These are phyloP conservation scores for Copidosoma aretas DNA, from an alignment of 2,888 invertebrate genomes.

Conservation along the genomic window DNA sequence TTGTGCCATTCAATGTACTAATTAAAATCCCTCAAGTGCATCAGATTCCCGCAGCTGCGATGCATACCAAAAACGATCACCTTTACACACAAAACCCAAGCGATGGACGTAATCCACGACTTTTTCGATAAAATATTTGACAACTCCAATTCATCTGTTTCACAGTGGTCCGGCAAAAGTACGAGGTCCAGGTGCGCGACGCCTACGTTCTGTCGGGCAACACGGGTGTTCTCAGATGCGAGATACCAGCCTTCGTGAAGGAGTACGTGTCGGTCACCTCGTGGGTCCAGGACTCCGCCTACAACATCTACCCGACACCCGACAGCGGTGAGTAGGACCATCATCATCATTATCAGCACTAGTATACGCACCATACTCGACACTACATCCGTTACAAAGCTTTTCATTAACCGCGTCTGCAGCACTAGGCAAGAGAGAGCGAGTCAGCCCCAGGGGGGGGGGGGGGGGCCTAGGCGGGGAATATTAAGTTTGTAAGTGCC, in stretches of 20 bases:
- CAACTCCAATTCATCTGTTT: too few species aligned
- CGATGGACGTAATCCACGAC: too few species aligned
- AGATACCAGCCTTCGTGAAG: conserved; percentile 85
- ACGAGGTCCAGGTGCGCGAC: conserved; percentile 89
- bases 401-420: conserved; percentile 21
- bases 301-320: conserved; percentile 79
- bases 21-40: too few species aligned
- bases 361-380: too few species aligned
- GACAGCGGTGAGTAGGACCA: conserved; percentile 72
- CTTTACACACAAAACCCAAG: too few species aligned
- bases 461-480: conserved; percentile 12
- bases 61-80: too few species aligned
- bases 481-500: conserved; percentile 28
- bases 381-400: not conserved
- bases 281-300: conserved; percentile 85
- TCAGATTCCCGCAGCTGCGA: too few species aligned
- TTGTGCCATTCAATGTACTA: too few species aligned
- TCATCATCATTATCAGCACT: too few species aligned
- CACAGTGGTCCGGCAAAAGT: conserved; percentile 82
- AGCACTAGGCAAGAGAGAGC: not conserved
- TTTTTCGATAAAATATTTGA: too few species aligned
- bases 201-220: conserved; percentile 91
- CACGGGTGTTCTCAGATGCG: conserved; percentile 87
- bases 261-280: conserved; percentile 88
- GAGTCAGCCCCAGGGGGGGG: not conserved